These are phyloP conservation scores for Acronicta aceris DNA, from an alignment of 2,888 invertebrate species.

Conservation along the genomic window DNA sequence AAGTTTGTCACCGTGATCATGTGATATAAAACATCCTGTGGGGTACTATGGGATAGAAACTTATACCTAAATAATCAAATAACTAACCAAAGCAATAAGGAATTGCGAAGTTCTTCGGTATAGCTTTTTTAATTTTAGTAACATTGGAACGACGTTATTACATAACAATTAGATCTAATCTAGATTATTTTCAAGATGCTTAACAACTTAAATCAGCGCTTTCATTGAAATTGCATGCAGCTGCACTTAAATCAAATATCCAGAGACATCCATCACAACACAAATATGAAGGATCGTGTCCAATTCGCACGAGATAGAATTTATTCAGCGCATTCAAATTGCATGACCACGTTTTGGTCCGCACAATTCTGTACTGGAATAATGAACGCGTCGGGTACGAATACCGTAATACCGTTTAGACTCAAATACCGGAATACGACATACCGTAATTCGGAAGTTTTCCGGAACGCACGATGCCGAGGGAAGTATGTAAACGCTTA, in stretches of 20 bases:
- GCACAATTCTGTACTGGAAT: slow-evolving; percentile 47
- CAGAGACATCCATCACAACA: slow-evolving; percentile 12
- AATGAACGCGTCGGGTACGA: slow-evolving; percentile 47
- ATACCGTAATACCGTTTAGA: slow-evolving; percentile 52
- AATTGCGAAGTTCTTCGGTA: no score
- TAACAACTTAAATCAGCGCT: neutral
- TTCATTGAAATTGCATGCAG: neutral
- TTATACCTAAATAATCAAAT: no score
- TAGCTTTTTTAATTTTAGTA: no score
- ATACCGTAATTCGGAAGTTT: slow-evolving; percentile 52
- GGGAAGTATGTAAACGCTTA: slow-evolving; percentile 49
- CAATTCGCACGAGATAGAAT: slow-evolving; percentile 31
- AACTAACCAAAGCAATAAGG: no score
- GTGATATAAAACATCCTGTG: no score
- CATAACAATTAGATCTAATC: no score
- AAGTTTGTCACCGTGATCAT: no score
- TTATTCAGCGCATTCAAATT: slow-evolving; percentile 51
- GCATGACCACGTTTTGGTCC: slow-evolving; percentile 44
- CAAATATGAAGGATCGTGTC: slow-evolving; percentile 28
- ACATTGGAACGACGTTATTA: no score
- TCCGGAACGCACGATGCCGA: slow-evolving; percentile 40
- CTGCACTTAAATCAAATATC: neutral
- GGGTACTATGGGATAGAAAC: no score
- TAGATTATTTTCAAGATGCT: neutral
- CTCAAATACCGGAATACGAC: slow-evolving; percentile 50